Evolutionary conservation across 2,797 vertebrate species (phyloP), one percentile per base, ranked within the genome.

Genomic region (Acanthurus leucopareius): DNA sequence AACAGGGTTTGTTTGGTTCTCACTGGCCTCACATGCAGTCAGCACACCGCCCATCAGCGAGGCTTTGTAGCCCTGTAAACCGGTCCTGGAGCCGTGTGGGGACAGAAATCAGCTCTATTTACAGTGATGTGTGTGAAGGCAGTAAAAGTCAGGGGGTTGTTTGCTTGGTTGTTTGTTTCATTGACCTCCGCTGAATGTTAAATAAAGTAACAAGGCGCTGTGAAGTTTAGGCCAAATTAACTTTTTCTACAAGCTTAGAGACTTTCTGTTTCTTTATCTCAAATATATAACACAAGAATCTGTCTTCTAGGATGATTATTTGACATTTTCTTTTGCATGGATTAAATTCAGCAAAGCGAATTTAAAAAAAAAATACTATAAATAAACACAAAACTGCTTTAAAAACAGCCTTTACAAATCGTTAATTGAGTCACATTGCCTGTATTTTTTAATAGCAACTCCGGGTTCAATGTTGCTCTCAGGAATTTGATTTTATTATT

Each of bases 11-110:
- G 85, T 88, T 89, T 85, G 15, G 22, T 28, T 77, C 58, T 79
- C 68, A 1, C 10, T 69, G 71, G 40, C 44, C 78, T 80, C 76
- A 35, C 66, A 14, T 83, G 67, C 16, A 67, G 74, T 51, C 74
- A 61, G 32, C 75, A 83, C 59, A 75, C 65, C 63, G 68, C 79
- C 75, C 67, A 75, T 74, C 77, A 85, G 59, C 11, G 35, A 49
- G 32, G 14, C 75, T 84, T 73, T 86, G 79, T 81, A 83, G 83
- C 82, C 52, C 32, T 77, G 52, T 80, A 83, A 83, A 82, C 25
- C 25, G 25, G 3, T 25, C 25, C 25, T 3, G 25, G 25, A 2
- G 25, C 58, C 10, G 35, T 2, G 73, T 11, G 60, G 74, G 76
- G 14, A 48, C 5, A 58, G 7, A 25, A 69, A 54, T 14, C 48